Evolutionary conservation across 1,140 invertebrate genomes (phyloP), one percentile per base, ranked within the genome.

Genomic region (Pygmarrhopalites habei): DNA sequence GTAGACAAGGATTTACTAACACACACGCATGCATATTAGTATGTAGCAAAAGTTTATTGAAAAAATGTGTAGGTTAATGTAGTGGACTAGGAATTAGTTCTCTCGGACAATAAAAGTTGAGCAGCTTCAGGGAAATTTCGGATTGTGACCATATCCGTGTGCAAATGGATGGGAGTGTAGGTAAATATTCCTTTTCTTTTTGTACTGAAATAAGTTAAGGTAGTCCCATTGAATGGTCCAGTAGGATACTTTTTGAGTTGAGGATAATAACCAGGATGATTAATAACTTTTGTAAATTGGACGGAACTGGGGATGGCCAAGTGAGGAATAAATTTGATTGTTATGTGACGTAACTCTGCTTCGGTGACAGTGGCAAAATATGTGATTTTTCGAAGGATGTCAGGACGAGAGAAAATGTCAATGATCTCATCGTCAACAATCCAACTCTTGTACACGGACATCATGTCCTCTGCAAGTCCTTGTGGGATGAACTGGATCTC

Each of bases 221-320:
- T 19, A 7, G 21, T 23, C 10, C 53, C 53, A 28, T 56, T 56
- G 35, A 56, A 56, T 35, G 53, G 53, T 3, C 53, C 53, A 30
- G 17, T 56, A 15, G 26, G 5, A 28, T 56, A 56, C 30, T 56
- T 56, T 39, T 41, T 56, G 2, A 39, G 53, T 35, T 56, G 53
- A n/a, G 53, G 53, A 56, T 56, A 56, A 39, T 39, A 56, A 2
- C 19, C 29, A 14, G 53, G 53, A 35, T 56, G 53, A 39, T 56
- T 21, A n/a, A 56, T 35, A 10, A 41, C 35, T n/a, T 39, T 56
- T 5, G 26, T 3, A 25, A 29, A 56, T 10, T 28, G 29, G 12
- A 56, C 30, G 12, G 12, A 26, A 26, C 29, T 41, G 3, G 53
- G 53, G n/a, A 56, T 21, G 5, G 35, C 10, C 30, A 41, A 7